Base-by-base conservation (phyloP, 2,888 invertebrate genomes). In the Andrena haemorrhoa region DNA sequence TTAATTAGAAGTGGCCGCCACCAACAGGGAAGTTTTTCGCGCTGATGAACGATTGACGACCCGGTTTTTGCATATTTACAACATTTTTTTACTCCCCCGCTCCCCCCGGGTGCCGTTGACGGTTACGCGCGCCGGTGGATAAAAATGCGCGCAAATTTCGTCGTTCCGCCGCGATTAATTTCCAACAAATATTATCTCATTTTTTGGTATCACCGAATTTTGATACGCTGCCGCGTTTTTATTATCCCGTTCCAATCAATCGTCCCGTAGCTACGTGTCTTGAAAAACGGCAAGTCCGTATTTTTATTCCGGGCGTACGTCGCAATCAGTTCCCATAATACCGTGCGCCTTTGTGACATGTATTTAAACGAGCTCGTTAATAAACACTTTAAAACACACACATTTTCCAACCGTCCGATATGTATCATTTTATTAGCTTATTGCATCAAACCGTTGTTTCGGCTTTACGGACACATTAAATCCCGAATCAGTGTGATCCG, bases 191-290 rank as follows among this genome's bases (percentile, higher is more conserved):
- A 85, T 87, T 86, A 82, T 87, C 78, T 76, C 83, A 75, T 79
- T 79, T 79, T 81, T 75, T 76, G 70, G 23, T 76, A 56, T 3
- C 47, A 29, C 74, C 79, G 75, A 82, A 84, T 75, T 86, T 86
- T 86, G 82, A 84, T 86, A 84, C 58, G 76, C 81, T 82, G 60
- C 58, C 79, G 63, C 63, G 76, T 86, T 78, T 41, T 82, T 75
- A 76, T 86, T 84, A 82, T 78, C 74, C 79, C 49, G 41, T 60
- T 74, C 63, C 80, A 81, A 86, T 86, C 84, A 75, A 86, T 86
- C 69, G 79, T 68, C 47, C 47, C 53, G 79, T 73, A 74, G 4
- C 41, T 41, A 41, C 81, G 84, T 85, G 83, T 58, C 64, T 68
- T 49, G 78, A 84, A 84, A 80, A 73, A 71, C 64, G 77, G 65